Conservation (phyloP, 2,797 vertebrate genomes). For the Enteromius argenteus region DNA sequence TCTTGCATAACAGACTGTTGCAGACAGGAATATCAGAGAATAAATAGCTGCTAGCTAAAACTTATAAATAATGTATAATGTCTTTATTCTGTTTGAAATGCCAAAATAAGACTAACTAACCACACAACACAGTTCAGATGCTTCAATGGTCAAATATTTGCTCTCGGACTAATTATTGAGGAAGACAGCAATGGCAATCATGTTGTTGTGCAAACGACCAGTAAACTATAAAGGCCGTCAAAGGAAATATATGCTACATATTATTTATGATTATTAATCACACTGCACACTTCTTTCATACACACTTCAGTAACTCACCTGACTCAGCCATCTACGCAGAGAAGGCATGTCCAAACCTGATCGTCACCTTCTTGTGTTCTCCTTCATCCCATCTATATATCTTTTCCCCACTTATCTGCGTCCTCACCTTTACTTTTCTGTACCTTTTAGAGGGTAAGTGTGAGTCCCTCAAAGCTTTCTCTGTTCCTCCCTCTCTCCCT, state of each 20-base stretch:
- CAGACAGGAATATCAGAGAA: slow-evolving; percentile 23
- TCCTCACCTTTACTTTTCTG: slow-evolving; percentile 4
- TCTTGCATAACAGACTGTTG: slow-evolving; percentile 38
- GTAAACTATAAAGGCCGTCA: not conserved
- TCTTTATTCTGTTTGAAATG: not conserved
- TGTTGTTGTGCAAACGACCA: not conserved
- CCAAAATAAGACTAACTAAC: not conserved
- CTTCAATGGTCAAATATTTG: not conserved
- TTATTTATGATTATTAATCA: not conserved
- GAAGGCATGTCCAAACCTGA: slow-evolving; percentile 78
- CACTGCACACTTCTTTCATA: not conserved
- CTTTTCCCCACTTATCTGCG: not conserved
- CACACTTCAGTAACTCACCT: slow-evolving; percentile 74
- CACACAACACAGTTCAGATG: not conserved
- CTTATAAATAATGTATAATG: not conserved
- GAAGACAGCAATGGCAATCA: not conserved
- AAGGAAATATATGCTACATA: not conserved
- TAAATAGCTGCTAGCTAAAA: slow-evolving; percentile 3
- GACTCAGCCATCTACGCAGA: slow-evolving; percentile 87
- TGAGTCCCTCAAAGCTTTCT: slow-evolving; percentile 26
- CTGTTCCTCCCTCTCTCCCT: slow-evolving; percentile 28
- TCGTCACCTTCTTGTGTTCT: slow-evolving; percentile 1
- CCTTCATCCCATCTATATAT: not conserved
- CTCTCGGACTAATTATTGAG: not conserved
- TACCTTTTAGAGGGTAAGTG: slow-evolving; percentile 15